Percentiles rank a stretch among this genome's conserved stretches.
These are phyloP conservation scores for Tipula confusa DNA, from an alignment of 2,888 invertebrate genomes.

Conservation along the genomic window DNA sequence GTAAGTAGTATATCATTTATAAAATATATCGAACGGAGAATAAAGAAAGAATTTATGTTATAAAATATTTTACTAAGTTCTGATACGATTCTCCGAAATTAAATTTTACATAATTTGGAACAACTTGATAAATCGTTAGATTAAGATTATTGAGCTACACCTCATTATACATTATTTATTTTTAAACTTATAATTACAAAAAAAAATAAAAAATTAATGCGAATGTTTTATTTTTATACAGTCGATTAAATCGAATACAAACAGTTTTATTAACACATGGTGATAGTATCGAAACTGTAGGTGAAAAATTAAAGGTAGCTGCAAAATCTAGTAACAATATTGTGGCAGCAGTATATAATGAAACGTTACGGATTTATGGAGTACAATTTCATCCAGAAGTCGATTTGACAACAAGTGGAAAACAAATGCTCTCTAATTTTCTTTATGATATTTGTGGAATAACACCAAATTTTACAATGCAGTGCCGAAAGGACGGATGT, in stretches of 20 bases:
- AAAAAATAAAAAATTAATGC: background rate
- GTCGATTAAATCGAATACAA: slow-evolving; percentile 82
- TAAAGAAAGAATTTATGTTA: slow-evolving; percentile 34
- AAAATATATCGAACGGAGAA: slow-evolving; percentile 27
- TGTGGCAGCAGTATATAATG: slow-evolving; percentile 86
- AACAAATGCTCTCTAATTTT: slow-evolving; percentile 90
- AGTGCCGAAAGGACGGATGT: slow-evolving; percentile 81
- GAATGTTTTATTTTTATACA: slow-evolving; percentile 48
- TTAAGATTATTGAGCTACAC: slow-evolving; percentile 45
- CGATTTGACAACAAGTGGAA: slow-evolving; percentile 88
- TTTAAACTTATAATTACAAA: too few relatives aligned
- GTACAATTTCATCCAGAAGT: slow-evolving; percentile 99
- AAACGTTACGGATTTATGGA: slow-evolving; percentile 84
- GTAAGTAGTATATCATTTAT: slow-evolving; percentile 55
- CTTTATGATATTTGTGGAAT: slow-evolving; percentile 86
- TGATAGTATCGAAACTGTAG: slow-evolving; percentile 89
- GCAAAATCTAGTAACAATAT: slow-evolving; percentile 76
- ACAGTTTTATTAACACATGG: slow-evolving; percentile 94
- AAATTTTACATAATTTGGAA: slow-evolving; percentile 43
- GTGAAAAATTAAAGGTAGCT: slow-evolving; percentile 80
- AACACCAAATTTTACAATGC: slow-evolving; percentile 82
- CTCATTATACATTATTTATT: slow-evolving; percentile 40
- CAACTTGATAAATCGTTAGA: slow-evolving; percentile 41
- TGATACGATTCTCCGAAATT: slow-evolving; percentile 49
- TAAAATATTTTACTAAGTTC: slow-evolving; percentile 35